Evolutionary conservation across 2,113 vertebrate genomes (phyloP), one percentile per base, ranked within the genome.

Genomic region (Salvelinus sp.): DNA sequence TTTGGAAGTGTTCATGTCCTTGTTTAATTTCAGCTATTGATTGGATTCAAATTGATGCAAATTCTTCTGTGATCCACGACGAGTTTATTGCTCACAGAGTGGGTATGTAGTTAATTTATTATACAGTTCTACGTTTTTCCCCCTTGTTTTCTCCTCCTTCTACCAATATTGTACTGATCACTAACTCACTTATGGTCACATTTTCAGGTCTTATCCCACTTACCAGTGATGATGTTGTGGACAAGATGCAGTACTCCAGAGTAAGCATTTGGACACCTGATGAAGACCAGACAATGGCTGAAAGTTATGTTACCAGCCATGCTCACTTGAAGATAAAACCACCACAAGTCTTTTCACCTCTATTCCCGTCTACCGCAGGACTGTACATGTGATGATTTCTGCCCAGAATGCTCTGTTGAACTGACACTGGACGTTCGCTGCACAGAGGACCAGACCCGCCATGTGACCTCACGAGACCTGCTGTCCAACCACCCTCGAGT

Each of bases 11-110:
- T 22, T 80, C 7, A 16, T 71, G 12, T 6, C 7, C 64, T 3
- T 0, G 27, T 80, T 82, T 5, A 22, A 78, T 83, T 86, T 14
- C 82, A 99, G 98, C 98, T 10, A 99, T 99, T 0, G 98, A 99
- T 88, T 99, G 97, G 98, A 96, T 99, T 58, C 98, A 99, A 86
- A 99, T 99, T 1, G 98, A 99, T 1, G 98, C 97, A 78, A 99
- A 99, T 84, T 99, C 98, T 5, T 99, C 97, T 0, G 98, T 99
- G 1, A 95, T 99, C n/a, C 98, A 99, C 0, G 98, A 99, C 12
- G 97, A 99, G 62, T 99, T 99, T 86, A 96, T 99, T 1, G 97
- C 98, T 0, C 98, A 99, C 90, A 93, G 98, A 86, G 95, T 99
- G 20, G 97, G 97, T 98, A 77, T 82, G 97, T 54, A 54, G 4